Conservation (phyloP, 2,888 invertebrate genomes). For the Trachelus troglodyta region DNA sequence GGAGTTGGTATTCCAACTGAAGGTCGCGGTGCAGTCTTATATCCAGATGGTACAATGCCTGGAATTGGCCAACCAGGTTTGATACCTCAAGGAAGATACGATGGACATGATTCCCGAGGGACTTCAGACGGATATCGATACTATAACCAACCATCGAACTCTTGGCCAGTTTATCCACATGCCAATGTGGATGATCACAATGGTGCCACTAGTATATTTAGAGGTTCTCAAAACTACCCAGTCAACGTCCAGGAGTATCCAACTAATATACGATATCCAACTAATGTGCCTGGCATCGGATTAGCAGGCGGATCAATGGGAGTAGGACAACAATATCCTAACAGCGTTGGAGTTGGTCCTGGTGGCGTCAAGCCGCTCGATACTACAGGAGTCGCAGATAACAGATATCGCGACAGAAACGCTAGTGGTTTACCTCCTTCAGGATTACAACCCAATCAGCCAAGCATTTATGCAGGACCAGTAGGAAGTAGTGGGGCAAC, state of each 20-base stretch:
- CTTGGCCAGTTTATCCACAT: not conserved
- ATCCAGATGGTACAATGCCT: constrained; percentile 27
- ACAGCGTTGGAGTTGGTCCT: constrained; percentile 3
- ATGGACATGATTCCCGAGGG: not conserved
- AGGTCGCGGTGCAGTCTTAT: constrained; percentile 17
- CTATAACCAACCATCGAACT: not conserved
- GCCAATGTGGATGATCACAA: not conserved
- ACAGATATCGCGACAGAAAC: not conserved
- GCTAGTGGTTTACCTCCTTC: not conserved
- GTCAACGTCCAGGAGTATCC: not conserved
- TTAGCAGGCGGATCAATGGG: not conserved
- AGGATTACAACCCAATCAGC: not conserved
- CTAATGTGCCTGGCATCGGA: constrained; percentile 10
- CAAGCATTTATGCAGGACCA: not conserved
- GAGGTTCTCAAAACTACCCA: constrained; percentile 14
- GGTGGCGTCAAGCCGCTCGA: constrained; percentile 6
- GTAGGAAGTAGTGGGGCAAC: not conserved
- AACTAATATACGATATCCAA: not conserved
- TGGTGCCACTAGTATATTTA: constrained; percentile 2
- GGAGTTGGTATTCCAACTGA: constrained; percentile 19
- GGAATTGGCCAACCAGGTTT: constrained; percentile 9
- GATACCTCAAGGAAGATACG: not conserved
- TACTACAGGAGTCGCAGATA: not conserved
- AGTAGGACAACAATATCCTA: not conserved
- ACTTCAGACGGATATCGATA: not conserved